Conservation (phyloP, 2,797 vertebrate species). For the Mus spretus region DNA sequence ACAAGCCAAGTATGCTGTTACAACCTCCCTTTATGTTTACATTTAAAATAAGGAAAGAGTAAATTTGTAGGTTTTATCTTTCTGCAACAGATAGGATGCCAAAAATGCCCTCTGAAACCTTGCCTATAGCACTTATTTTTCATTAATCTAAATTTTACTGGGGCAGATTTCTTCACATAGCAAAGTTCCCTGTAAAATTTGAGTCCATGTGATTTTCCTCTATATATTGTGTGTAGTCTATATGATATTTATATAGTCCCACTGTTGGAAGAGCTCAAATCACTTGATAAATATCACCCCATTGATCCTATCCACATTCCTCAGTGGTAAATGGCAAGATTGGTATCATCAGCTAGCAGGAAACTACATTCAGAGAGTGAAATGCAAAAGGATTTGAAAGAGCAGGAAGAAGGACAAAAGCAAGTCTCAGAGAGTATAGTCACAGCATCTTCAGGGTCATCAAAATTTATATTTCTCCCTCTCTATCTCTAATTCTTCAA, state of each 20-base stretch:
- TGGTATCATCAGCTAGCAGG: conserved; percentile 18
- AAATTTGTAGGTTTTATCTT: neutral
- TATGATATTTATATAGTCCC: conserved; percentile 70
- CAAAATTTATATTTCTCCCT: neutral
- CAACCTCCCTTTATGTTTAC: neutral
- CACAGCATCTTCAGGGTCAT: neutral
- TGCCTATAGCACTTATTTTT: neutral
- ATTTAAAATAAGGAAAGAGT: neutral
- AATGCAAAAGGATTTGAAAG: conserved; percentile 39
- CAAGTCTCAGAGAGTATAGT: neutral
- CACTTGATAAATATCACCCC: conserved; percentile 74
- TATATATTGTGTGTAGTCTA: conserved; percentile 33
- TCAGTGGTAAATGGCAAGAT: conserved; percentile 51
- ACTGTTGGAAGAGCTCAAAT: conserved; percentile 19
- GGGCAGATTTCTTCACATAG: conserved; percentile 3
- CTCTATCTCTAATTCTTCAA: neutral
- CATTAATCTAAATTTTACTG: conserved; percentile 55
- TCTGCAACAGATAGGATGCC: neutral
- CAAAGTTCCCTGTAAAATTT: conserved; percentile 44
- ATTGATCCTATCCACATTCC: conserved; percentile 53
- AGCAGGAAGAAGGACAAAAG: neutral
- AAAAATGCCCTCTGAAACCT: neutral
- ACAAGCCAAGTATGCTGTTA: neutral
- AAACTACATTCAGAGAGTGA: conserved; percentile 1
- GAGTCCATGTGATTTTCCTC: conserved; percentile 4